Base-by-base conservation (phyloP, 2,888 invertebrate genomes). In the Lepidonotus clava region DNA sequence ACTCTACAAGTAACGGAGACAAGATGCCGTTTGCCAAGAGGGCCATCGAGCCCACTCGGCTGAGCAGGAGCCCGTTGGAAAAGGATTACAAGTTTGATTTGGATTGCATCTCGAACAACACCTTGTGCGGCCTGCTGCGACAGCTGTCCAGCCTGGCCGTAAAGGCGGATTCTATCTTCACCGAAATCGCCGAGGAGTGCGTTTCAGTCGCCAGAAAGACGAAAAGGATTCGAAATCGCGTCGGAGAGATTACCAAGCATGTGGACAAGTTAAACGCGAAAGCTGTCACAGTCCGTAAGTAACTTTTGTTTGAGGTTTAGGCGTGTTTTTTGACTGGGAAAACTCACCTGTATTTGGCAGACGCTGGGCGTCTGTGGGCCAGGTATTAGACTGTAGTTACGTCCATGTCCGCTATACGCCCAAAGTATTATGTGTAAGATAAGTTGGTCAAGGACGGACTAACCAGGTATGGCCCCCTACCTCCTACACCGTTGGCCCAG, bases 221-320 rank as follows among this genome's bases (percentile, higher is more conserved):
- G 14, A 34, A 77, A 36, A 61, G 61, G 40, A 46, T 86, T 18
- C 61, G 61, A 8, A 56, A 56, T 40, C 32, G 86, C 21, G 67
- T 86, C 51, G 38, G 51, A 21, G 86, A 86, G 36, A 36, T 86
- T 80, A 38, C 66, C 38, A 53, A 77, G 53, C 77, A 53, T 28
- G 77, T 86, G n/a, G 77, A 61, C 38, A 80, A 56, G 51, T 41
- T 86, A 24, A 77, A 86, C 38, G 86, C 86, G 24, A 86, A 86
- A 56, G 86, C 86, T 77, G 86, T 86, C 77, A 86, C 71, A 38
- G 66, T 86, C 77, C 86, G 86, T 86, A 56, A 86, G 86, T 86
- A 83, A 56, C 41, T 38, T 41, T 80, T 80, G 32, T 51, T 11
- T 51, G n/a, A n/a, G n/a, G n/a, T n/a, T n/a, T 18, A 28, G 71